These are phyloP conservation scores for Rallus limicola DNA, from an alignment of 2,113 vertebrate species.

Conservation along the genomic window DNA sequence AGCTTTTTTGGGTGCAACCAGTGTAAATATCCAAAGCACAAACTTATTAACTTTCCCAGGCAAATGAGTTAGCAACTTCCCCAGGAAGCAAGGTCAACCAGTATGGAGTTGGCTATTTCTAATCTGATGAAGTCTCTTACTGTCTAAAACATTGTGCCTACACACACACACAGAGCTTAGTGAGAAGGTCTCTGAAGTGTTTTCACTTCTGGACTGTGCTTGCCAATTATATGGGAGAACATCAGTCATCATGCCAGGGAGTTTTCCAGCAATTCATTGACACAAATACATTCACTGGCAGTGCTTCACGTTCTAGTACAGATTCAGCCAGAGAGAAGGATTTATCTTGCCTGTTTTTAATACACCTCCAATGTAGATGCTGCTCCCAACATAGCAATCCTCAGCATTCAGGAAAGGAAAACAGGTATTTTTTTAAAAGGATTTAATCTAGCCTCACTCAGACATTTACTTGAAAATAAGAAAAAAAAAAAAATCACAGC, in stretches of 20 bases:
- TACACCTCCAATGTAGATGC: not conserved
- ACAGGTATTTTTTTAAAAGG: not conserved
- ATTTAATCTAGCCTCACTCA: not conserved
- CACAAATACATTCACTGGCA: not conserved
- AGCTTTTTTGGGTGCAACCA: not conserved
- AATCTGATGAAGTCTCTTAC: not conserved
- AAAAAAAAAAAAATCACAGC: not conserved
- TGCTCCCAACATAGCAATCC: not conserved
- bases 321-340: not conserved
- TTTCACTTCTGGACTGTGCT: not conserved
- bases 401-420: not conserved
- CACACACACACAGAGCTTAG: rapidly evolving
- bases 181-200: not conserved
- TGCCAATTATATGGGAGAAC: not conserved
- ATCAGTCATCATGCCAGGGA: not conserved
- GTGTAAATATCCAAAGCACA: not conserved
- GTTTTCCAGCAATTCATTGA: not conserved
- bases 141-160: not conserved
- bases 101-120: not conserved
- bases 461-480: not conserved
- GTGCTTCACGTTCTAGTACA: not conserved
- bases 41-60: not conserved
- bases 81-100: not conserved
- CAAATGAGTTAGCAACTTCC: not conserved
- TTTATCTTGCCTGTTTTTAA: not conserved